These are phyloP conservation scores for Drosophila mimica DNA, from an alignment of 2,888 invertebrate genomes.

Conservation along the genomic window DNA sequence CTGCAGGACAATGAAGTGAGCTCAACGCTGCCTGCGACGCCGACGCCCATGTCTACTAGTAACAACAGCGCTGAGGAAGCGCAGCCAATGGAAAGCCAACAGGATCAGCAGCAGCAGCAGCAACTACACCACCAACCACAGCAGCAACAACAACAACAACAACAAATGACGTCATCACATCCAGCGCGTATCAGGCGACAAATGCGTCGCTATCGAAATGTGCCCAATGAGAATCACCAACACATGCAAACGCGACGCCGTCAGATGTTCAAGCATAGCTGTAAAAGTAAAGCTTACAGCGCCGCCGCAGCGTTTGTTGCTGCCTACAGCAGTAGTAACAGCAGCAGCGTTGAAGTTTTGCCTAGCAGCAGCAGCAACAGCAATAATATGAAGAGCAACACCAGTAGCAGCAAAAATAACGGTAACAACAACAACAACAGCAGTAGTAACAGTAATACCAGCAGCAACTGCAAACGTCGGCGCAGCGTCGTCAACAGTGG, in stretches of 20 bases:
- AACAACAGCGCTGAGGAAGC: slow-evolving; percentile 5
- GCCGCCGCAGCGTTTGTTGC: slow-evolving; percentile 61
- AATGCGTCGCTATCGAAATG: slow-evolving; percentile 77
- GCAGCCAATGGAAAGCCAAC: slow-evolving; percentile 10
- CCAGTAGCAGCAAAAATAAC: slow-evolving; percentile 1
- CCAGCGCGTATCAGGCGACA: slow-evolving; percentile 35
- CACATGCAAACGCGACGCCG: slow-evolving; percentile 68
- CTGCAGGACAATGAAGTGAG: slow-evolving; percentile 70
- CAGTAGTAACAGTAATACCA: neutral
- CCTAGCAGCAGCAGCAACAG: slow-evolving; percentile 20
- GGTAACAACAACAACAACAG: neutral
- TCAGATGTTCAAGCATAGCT: slow-evolving; percentile 54
- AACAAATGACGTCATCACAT: neutral
- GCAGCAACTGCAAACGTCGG: slow-evolving; percentile 12
- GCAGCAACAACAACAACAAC: slow-evolving; percentile 16
- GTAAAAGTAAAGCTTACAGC: slow-evolving; percentile 54
- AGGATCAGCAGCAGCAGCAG: slow-evolving; percentile 1
- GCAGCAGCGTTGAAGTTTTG: slow-evolving; percentile 1
- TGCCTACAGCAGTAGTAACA: slow-evolving; percentile 29
- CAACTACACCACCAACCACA: slow-evolving; percentile 9
- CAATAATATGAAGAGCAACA: slow-evolving; percentile 4
- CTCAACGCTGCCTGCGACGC: slow-evolving; percentile 56
- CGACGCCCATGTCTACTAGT: neutral
- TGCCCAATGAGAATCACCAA: slow-evolving; percentile 82
- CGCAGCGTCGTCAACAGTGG: neutral